A percentile compares a stretch with the other conserved stretches of the same genome.
Evolutionary conservation across 2,888 invertebrate species (phyloP).

Genomic region (Leptothorax acervorum): DNA sequence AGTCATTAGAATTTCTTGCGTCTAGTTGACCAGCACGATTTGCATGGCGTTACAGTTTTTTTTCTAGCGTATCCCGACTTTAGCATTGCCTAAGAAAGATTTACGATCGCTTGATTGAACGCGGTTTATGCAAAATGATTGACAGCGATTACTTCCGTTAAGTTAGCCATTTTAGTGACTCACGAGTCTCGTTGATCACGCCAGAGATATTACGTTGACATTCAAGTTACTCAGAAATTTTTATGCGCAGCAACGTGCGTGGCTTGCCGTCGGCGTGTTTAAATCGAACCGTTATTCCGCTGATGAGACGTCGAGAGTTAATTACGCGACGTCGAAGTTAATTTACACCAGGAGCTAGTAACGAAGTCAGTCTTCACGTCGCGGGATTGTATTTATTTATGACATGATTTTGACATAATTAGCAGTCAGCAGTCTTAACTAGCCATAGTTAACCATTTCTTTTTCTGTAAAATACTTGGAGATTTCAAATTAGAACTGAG

Average conservation of each 20-base stretch:
- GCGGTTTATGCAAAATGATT: constrained; percentile 25
- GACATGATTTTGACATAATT: neutral
- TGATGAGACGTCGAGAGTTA: neutral
- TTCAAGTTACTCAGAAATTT: constrained; percentile 5
- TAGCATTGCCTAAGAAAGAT: constrained; percentile 11
- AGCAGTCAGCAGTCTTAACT: neutral
- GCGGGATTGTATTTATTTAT: constrained; percentile 4
- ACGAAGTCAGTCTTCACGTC: neutral
- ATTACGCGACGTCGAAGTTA: neutral
- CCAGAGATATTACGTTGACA: constrained; percentile 21
- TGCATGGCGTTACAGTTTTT: neutral
- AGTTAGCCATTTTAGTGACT: constrained; percentile 17
- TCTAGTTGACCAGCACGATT: neutral
- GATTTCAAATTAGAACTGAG: neutral
- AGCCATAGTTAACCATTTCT: neutral
- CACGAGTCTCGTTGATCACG: neutral
- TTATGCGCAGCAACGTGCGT: neutral
- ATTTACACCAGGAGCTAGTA: neutral
- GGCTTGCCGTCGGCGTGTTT: neutral
- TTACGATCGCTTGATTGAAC: neutral
- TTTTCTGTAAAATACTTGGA: neutral
- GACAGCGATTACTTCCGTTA: constrained; percentile 11
- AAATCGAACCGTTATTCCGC: neutral
- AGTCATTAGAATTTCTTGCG: neutral
- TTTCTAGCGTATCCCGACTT: neutral